These are phyloP conservation scores for Acleris sparsana DNA, from an alignment of 2,888 invertebrate species.

Conservation along the genomic window DNA sequence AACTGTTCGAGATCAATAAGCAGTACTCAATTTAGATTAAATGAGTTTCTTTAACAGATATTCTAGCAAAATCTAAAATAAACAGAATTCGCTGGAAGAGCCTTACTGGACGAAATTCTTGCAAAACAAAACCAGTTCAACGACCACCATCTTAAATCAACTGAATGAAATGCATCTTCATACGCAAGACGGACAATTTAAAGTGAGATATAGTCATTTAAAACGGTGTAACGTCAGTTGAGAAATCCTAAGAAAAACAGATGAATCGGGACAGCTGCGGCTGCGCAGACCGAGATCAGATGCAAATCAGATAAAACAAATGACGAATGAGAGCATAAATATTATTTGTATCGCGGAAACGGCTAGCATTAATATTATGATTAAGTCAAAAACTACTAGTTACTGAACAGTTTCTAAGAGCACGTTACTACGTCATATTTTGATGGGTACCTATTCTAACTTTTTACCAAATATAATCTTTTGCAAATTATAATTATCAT, in stretches of 20 bases:
- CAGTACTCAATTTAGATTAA: no score
- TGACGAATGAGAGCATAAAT: constrained; percentile 16
- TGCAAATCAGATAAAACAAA: constrained; percentile 37
- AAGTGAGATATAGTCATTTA: constrained; percentile 48
- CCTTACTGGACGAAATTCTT: neutral
- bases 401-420: no score
- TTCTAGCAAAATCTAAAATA: no score
- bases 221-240: constrained; percentile 43
- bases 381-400: neutral
- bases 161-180: constrained; percentile 17
- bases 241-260: constrained; percentile 42
- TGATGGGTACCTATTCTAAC: no score
- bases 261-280: constrained; percentile 42
- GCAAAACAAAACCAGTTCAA: constrained; percentile 4
- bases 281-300: constrained; percentile 39
- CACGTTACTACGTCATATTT: no score
- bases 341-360: constrained; percentile 18
- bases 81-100: neutral
- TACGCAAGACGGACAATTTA: constrained; percentile 48
- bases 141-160: constrained; percentile 8
- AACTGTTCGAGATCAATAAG: no score
- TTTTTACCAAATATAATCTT: no score
- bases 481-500: no score
- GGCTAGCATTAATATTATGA: neutral
- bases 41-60: no score